These are phyloP conservation scores for Megaceryle alcyon DNA, from an alignment of 2,797 vertebrate species.

Conservation along the genomic window DNA sequence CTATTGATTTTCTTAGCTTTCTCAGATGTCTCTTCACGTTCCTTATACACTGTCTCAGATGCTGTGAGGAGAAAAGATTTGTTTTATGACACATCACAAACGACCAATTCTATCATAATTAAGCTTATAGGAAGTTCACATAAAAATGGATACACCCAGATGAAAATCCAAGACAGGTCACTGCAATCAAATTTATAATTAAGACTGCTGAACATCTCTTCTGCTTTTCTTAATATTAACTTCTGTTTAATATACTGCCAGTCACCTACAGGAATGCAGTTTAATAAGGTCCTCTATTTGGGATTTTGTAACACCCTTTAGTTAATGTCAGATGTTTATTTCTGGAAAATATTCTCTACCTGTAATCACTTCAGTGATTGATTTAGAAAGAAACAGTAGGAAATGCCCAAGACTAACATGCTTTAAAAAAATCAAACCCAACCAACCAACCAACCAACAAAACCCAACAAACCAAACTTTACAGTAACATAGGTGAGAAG, in stretches of 20 bases:
- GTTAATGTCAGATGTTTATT: not conserved
- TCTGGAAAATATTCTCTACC: not conserved
- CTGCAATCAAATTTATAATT: not conserved
- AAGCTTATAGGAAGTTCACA: not conserved
- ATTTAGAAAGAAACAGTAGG: not conserved
- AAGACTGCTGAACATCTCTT: not conserved
- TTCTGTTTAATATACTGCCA: not conserved
- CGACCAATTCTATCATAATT: not conserved
- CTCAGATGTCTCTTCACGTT: constrained; percentile 66
- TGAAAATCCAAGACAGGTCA: not conserved
- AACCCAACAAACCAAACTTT: not conserved
- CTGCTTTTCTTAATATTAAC: not conserved
- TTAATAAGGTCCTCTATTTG: not conserved
- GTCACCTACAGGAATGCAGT: not conserved
- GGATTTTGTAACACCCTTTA: not conserved
- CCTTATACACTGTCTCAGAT: constrained; percentile 29
- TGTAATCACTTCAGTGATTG: not conserved
- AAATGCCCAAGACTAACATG: not conserved
- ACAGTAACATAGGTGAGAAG: not conserved
- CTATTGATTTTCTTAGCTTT: constrained; percentile 80
- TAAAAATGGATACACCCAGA: not conserved
- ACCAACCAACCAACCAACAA: too few relatives aligned
- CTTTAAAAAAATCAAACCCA: not conserved
- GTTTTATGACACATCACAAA: not conserved
- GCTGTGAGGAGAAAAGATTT: constrained; percentile 54